A percentile compares a stretch with the other conserved stretches of the same genome.
phyloP scores from a whole-genome alignment of 2,797 vertebrate species.

The Chaetophractus vellerosus region DNA sequence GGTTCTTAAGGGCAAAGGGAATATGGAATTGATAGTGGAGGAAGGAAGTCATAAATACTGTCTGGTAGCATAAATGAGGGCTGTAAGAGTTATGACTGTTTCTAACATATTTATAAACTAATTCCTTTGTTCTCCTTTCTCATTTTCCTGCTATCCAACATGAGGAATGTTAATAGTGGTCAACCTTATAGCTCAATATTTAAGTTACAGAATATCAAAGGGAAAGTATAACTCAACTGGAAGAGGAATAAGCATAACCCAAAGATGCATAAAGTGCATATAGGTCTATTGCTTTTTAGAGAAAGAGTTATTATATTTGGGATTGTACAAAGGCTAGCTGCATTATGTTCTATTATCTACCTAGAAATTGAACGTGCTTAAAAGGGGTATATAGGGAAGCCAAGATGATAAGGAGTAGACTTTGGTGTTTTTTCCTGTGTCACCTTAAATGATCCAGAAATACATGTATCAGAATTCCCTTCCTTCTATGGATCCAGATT shows the following conservation, averaged over 20 bases:
- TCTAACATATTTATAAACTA: neutral
- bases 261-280: neutral
- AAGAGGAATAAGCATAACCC: neutral
- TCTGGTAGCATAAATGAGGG: neutral
- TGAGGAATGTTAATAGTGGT: neutral
- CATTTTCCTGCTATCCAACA: neutral
- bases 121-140: neutral
- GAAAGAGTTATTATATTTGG: neutral
- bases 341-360: neutral
- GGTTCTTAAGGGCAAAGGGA: neutral
- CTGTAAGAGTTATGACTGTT: neutral
- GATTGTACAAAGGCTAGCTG: neutral
- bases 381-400: neutral
- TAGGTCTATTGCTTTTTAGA: neutral
- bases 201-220: neutral
- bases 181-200: constrained; percentile 11
- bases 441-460: neutral
- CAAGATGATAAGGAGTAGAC: neutral
- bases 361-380: neutral
- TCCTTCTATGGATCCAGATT: neutral
- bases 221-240: neutral
- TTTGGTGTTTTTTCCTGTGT: neutral
- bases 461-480: neutral
- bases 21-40: neutral
- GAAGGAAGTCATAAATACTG: neutral